A percentile compares a stretch with the other conserved stretches of the same genome.
These are phyloP conservation scores for Garrulus glandarius DNA, from an alignment of 2,797 vertebrate genomes.

Conservation along the genomic window DNA sequence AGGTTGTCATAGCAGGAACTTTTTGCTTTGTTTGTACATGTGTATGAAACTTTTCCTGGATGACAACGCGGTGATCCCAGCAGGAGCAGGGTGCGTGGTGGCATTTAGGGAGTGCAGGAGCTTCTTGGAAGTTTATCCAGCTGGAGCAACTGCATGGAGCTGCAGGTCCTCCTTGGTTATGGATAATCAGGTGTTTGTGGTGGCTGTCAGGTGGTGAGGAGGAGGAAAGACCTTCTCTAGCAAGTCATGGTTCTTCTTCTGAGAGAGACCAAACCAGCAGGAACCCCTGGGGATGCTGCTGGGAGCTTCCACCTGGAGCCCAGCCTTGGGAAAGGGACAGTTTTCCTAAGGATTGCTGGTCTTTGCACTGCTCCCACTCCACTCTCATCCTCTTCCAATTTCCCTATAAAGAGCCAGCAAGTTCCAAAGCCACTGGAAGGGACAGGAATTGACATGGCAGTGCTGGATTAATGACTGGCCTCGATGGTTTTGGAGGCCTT, in stretches of 20 bases:
- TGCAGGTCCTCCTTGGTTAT: neutral
- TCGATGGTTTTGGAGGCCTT: neutral
- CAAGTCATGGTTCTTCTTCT: neutral
- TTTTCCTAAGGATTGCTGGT: neutral
- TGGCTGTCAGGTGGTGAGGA: neutral
- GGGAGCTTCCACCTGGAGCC: neutral
- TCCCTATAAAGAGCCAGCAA: fast-evolving
- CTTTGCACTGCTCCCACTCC: neutral
- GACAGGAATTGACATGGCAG: neutral
- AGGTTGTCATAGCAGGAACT: neutral
- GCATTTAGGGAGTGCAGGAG: neutral
- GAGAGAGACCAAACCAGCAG: neutral
- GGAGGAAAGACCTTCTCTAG: neutral
- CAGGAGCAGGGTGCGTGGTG: neutral
- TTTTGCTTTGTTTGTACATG: neutral
- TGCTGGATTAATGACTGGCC: neutral
- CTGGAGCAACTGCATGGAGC: fast-evolving
- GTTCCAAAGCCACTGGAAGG: neutral
- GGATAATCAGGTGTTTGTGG: neutral
- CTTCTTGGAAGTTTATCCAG: neutral
- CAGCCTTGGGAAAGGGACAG: neutral
- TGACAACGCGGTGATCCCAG: fast-evolving
- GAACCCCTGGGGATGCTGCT: neutral
- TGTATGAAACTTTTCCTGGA: neutral
- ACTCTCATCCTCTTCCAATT: neutral